Conservation (phyloP, 2,797 vertebrate genomes). For the Hydrophis major region DNA sequence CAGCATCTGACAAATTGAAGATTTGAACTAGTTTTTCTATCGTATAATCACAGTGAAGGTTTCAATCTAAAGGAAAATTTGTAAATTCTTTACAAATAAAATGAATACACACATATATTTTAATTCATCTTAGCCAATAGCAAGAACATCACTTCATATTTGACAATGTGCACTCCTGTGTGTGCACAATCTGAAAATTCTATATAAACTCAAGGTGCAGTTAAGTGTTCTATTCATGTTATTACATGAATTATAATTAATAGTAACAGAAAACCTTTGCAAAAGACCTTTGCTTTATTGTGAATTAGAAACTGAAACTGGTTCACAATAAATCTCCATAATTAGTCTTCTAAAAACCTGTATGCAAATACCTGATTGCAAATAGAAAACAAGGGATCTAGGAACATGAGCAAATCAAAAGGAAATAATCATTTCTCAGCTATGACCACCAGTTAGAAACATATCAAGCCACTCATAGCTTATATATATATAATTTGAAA, state of each 20-base stretch:
- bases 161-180: neutral
- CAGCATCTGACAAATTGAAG: neutral
- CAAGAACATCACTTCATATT: neutral
- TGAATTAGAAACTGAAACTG: neutral
- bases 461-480: neutral
- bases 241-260: neutral
- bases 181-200: neutral
- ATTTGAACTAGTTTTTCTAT: neutral
- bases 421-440: conserved; percentile 5
- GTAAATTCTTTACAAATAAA: neutral
- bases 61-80: neutral
- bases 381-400: neutral
- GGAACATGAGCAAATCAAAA: conserved; percentile 9
- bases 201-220: neutral
- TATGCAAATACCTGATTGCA: neutral
- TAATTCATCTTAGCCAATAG: neutral
- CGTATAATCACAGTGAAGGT: neutral
- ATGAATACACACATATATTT: neutral
- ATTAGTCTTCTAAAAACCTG: neutral
- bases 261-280: neutral
- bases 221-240: neutral
- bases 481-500: neutral
- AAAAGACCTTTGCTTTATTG: neutral
- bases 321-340: neutral
- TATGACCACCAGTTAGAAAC: neutral